These are phyloP conservation scores for Hoplodrina ambigua DNA, from an alignment of 2,888 invertebrate species.

Conservation along the genomic window DNA sequence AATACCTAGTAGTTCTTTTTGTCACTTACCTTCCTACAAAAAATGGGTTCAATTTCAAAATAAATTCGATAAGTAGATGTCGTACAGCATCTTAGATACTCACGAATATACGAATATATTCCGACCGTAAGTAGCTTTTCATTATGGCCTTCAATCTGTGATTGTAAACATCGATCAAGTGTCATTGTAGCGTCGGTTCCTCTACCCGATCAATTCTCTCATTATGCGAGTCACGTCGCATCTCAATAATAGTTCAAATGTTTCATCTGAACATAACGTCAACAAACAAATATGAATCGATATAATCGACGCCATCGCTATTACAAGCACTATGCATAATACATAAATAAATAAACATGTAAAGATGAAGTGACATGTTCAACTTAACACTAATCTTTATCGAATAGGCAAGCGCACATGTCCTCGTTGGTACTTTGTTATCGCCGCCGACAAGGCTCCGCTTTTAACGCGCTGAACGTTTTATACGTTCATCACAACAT, in stretches of 20 bases:
- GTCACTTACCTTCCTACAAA: background rate
- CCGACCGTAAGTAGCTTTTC: slow-evolving; percentile 19
- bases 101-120: background rate
- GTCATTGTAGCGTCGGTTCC: slow-evolving; percentile 71
- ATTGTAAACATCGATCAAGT: slow-evolving; percentile 72
- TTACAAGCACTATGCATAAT: slow-evolving; percentile 10
- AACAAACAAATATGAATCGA: slow-evolving; percentile 35
- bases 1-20: too few relatives aligned
- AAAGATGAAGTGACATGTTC: slow-evolving; percentile 17
- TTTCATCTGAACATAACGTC: slow-evolving; percentile 36
- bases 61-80: background rate
- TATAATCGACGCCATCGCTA: slow-evolving; percentile 20
- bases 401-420: slow-evolving; percentile 34
- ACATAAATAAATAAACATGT: slow-evolving; percentile 10
- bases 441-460: slow-evolving; percentile 80
- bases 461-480: slow-evolving; percentile 87
- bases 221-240: slow-evolving; percentile 68
- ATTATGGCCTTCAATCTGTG: slow-evolving; percentile 29
- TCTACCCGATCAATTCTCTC: slow-evolving; percentile 70
- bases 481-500: slow-evolving; percentile 86
- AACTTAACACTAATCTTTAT: slow-evolving; percentile 25
- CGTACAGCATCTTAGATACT: background rate
- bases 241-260: slow-evolving; percentile 51
- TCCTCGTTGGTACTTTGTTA: slow-evolving; percentile 69
- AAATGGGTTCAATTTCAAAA: background rate